Base-by-base conservation (phyloP, 2,888 invertebrate genomes). In the Aphrophora alni region DNA sequence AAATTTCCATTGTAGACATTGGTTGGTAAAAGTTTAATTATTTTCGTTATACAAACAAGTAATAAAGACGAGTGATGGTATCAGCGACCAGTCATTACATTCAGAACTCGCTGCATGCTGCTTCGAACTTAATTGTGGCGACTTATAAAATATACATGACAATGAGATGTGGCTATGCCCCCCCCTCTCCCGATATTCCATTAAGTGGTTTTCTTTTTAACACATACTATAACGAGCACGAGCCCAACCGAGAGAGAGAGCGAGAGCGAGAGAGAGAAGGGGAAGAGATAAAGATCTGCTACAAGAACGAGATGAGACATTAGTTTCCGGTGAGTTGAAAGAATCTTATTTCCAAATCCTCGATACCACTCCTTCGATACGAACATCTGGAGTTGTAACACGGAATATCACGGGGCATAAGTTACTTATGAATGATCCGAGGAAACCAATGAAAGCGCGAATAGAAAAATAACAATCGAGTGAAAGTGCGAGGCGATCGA, bases 271-370 rank as follows among this genome's bases (percentile, higher is more conserved):
- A 59, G 59, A 59, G 27, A 25, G 27, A 38, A 75, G 75, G 69
- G 69, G 25, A 38, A 75, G 69, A 76, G 74, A 74, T 33, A 74
- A 38, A 74, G 74, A 74, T 44, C 59, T 75, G 69, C 76, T 76
- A 76, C 51, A 38, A 76, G 33, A 76, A 69, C 68, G 69, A 68
- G 59, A 76, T 38, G 51, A 69, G 51, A 76, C 76, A 68, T 76
- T 68, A 68, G 76, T 68, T 59, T 76, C 76, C 76, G 3, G 69
- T 59, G 33, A 59, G 59, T 21, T 59, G 59, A 59, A 59, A 44
- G 44, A 59, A 5, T 59, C 59, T 59, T 44, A 44, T 44, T 59
- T 59, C 59, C 59, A 59, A 59, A 59, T 59, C 59, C 59, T 59
- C 59, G n/a, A 44, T 17, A 14, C 59, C 59, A 21, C 59, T 59